phyloP scores from a whole-genome alignment of 2,888 invertebrate species.

The Danaus chrysippus region DNA sequence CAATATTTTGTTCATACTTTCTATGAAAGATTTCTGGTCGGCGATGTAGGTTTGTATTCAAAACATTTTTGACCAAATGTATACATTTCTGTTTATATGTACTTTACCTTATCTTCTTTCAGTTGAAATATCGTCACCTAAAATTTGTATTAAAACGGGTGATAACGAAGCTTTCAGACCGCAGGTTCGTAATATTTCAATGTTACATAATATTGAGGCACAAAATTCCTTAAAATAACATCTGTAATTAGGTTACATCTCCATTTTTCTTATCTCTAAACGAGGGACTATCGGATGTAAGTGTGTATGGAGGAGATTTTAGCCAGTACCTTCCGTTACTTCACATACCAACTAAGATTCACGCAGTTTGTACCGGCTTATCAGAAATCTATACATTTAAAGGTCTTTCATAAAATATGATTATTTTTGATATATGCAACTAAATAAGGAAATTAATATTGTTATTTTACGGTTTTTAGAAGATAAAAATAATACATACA shows the following conservation, averaged over 20 bases:
- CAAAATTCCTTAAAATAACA: not conserved
- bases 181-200: constrained; percentile 53
- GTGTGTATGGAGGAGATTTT: constrained; percentile 76
- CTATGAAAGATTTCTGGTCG: constrained; percentile 82
- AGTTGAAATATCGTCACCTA: constrained; percentile 85
- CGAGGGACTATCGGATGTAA: constrained; percentile 82
- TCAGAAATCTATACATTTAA: constrained; percentile 70
- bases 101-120: constrained; percentile 39
- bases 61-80: not conserved
- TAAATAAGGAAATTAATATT: constrained; percentile 5
- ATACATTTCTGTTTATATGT: not conserved
- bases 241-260: constrained; percentile 73
- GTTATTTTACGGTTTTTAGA: constrained; percentile 46
- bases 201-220: not conserved
- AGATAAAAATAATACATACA: constrained; percentile 62
- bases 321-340: constrained; percentile 74
- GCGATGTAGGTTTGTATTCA: constrained; percentile 80
- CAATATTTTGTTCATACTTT: constrained; percentile 80
- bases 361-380: constrained; percentile 76
- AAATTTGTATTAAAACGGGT: constrained; percentile 77
- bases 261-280: constrained; percentile 82
- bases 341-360: constrained; percentile 82
- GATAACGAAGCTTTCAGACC: constrained; percentile 82
- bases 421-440: not conserved
- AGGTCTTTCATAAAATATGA: constrained; percentile 41